Conservation (phyloP, 1,140 invertebrate species). For the Meteorus sp. region DNA sequence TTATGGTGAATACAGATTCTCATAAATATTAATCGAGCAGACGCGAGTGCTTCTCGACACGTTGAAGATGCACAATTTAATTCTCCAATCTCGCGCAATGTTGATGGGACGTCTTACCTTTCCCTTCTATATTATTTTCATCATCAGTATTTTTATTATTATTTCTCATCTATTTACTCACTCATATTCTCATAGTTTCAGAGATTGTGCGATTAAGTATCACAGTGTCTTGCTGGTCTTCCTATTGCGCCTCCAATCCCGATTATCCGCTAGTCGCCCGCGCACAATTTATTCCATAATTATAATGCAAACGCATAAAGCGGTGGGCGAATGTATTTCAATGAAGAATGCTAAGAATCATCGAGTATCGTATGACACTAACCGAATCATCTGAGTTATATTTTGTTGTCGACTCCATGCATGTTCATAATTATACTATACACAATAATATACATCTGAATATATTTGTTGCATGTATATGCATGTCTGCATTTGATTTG, state of each 20-base stretch:
- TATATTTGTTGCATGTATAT: not conserved
- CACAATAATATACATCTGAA: not conserved
- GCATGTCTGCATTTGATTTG: too few species aligned
- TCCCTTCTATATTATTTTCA: too few species aligned
- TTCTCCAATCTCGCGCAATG: conserved; percentile 13
- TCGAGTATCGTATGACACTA: conserved; percentile 8
- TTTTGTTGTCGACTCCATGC: too few species aligned
- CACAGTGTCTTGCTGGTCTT: not conserved
- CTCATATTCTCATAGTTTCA: not conserved
- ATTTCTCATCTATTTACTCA: not conserved
- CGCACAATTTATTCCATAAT: conserved; percentile 30
- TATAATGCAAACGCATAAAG: conserved; percentile 29
- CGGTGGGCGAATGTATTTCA: not conserved
- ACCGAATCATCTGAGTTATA: not conserved
- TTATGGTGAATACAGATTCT: conserved; percentile 22
- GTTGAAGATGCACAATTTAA: conserved; percentile 20
- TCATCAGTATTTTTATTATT: too few species aligned
- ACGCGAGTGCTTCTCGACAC: conserved; percentile 20
- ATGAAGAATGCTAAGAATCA: conserved; percentile 23
- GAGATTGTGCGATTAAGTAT: not conserved
- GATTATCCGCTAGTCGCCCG: conserved; percentile 26
- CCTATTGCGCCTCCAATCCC: not conserved
- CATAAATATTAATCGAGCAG: conserved; percentile 49
- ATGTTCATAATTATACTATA: not conserved
- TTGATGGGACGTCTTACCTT: not conserved